phyloP scores from a whole-genome alignment of 2,888 invertebrate genomes.

The Mylabris sibirica region DNA sequence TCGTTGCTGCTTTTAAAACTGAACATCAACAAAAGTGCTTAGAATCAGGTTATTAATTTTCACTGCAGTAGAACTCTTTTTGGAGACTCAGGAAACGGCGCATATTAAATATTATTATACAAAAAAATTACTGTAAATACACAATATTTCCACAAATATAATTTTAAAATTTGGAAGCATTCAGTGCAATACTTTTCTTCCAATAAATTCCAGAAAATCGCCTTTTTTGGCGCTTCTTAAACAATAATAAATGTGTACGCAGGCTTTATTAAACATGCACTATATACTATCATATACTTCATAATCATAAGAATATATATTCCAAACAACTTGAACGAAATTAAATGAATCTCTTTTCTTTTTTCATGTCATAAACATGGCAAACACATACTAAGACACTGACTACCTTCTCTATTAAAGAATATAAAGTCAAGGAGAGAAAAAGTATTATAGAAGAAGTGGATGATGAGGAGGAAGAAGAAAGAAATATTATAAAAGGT shows the following conservation, averaged over 20 bases:
- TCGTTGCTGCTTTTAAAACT: too few species aligned
- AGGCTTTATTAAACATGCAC: neutral
- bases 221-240: too few species aligned
- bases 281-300: neutral
- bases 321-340: conserved; percentile 28
- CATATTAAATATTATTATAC: too few species aligned
- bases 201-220: too few species aligned
- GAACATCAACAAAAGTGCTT: too few species aligned
- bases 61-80: too few species aligned
- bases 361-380: conserved; percentile 39
- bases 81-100: too few species aligned
- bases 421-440: neutral
- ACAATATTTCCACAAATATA: too few species aligned
- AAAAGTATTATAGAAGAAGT: neutral
- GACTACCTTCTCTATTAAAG: neutral
- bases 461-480: neutral
- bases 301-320: conserved; percentile 1
- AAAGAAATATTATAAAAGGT: conserved; percentile 39
- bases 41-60: too few species aligned
- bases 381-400: neutral
- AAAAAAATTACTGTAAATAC: too few species aligned
- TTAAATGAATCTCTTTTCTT: conserved; percentile 35
- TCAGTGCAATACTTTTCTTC: too few species aligned
- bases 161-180: too few species aligned
- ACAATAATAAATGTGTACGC: neutral